phyloP scores from a whole-genome alignment of 2,888 invertebrate species.

The Diachrysia chrysitis region DNA sequence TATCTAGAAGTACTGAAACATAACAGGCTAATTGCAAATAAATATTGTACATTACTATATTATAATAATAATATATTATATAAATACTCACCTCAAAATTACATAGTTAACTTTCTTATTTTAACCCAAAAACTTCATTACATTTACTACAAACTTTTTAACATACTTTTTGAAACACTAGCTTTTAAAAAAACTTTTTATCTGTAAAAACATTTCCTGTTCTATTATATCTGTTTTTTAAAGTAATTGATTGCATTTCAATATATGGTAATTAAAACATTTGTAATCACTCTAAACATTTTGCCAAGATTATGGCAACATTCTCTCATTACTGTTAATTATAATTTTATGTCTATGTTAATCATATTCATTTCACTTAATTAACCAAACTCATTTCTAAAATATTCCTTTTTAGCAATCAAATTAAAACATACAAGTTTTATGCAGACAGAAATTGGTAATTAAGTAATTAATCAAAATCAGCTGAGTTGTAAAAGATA shows the following conservation, averaged over 20 bases:
- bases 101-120: no score
- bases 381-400: slow-evolving; percentile 1
- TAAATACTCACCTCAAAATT: no score
- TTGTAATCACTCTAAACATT: not conserved
- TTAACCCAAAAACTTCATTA: no score
- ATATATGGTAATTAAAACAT: not conserved
- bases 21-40: no score
- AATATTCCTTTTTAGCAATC: not conserved
- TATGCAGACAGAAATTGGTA: not conserved
- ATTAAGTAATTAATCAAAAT: not conserved
- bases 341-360: slow-evolving; percentile 4
- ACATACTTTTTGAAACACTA: no score
- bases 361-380: slow-evolving; percentile 4
- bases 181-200: no score
- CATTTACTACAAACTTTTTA: no score
- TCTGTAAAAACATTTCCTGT: no score
- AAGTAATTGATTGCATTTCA: not conserved
- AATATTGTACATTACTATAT: no score
- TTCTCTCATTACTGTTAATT: slow-evolving; percentile 2
- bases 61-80: no score
- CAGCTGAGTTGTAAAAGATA: not conserved
- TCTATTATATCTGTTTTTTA: no score
- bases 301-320: slow-evolving; percentile 5
- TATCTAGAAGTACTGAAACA: no score
- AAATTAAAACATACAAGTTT: not conserved